These are phyloP conservation scores for Oceanodroma tethys DNA, from an alignment of 2,113 vertebrate species.

Conservation along the genomic window DNA sequence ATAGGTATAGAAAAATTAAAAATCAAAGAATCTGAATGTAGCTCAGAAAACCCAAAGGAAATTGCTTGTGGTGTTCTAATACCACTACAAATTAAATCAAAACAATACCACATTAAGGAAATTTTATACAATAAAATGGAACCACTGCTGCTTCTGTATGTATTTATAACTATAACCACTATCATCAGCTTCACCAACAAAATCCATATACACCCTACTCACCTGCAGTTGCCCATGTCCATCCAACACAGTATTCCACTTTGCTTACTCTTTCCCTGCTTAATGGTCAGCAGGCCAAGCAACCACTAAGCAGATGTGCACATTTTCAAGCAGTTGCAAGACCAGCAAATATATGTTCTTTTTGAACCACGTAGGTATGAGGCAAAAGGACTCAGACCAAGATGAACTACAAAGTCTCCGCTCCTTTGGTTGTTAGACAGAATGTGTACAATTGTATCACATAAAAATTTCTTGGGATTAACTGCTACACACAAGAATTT, in stretches of 20 bases:
- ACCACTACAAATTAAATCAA: neutral
- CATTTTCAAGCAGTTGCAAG: neutral
- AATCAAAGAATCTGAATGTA: neutral
- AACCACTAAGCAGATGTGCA: neutral
- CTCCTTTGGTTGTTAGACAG: neutral
- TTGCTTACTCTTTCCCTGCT: neutral
- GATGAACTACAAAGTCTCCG: neutral
- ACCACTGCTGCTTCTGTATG: neutral
- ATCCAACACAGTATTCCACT: neutral
- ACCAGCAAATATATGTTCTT: neutral
- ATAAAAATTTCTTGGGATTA: neutral
- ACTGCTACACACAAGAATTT: neutral
- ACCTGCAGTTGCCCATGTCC: neutral
- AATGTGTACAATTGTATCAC: too few species aligned
- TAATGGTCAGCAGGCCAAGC: neutral
- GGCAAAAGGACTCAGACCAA: neutral
- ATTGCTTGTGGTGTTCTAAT: neutral
- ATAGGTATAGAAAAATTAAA: neutral
- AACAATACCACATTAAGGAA: neutral
- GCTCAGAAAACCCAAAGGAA: neutral
- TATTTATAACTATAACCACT: neutral
- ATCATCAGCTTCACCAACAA: neutral
- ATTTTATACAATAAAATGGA: neutral
- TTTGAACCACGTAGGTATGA: accelerated
- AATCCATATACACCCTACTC: neutral